Base-by-base conservation (phyloP, 2,888 invertebrate species). In the Oxycera nigricornis region DNA sequence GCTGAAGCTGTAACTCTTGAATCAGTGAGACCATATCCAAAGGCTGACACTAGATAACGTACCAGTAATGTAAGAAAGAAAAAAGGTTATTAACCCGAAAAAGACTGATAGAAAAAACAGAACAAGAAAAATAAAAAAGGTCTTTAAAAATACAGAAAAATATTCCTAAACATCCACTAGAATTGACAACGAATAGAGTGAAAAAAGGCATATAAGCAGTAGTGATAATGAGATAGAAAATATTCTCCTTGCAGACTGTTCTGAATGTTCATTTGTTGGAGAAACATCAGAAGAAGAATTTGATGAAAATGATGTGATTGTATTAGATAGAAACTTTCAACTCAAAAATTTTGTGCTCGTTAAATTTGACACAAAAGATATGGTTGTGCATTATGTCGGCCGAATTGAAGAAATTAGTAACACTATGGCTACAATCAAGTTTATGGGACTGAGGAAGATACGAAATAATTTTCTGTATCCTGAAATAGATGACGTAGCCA, bases 391-490 rank as follows among this genome's bases (percentile, higher is more conserved):
- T 59, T 78, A 78, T 28, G 30, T 62, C 55, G 77, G 79, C 46
- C 74, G 28, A 77, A 78, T 77, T 24, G 76, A 76, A 74, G 77
- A 76, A 46, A 31, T 75, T 77, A 76, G 76, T 78, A 76, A 73
- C 22, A 17, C 73, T 46, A 73, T 73, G 79, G 78, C 79, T 72
- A 78, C 77, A 55, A 74, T 78, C 2, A 79, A 73, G 31, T 73
- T 73, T 77, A 78, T 79, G 78, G 70, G 79, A 24, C 20, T 76
- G 35, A 35, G 35, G 6, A 35, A 35, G 35, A 35, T 35, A 7
- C 6, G 11, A 35, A 35, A 35, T 35, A 35, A 7, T 7, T 35
- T 35, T 35, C 6, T 35, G 6, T 35, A 11, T 35, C 35, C 35
- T 7, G 35, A 35, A 7, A 35, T 35, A 7, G 35, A 35, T 7